These are phyloP conservation scores for Brachionus koreanus DNA, from an alignment of 1,140 invertebrate genomes.

Conservation along the genomic window DNA sequence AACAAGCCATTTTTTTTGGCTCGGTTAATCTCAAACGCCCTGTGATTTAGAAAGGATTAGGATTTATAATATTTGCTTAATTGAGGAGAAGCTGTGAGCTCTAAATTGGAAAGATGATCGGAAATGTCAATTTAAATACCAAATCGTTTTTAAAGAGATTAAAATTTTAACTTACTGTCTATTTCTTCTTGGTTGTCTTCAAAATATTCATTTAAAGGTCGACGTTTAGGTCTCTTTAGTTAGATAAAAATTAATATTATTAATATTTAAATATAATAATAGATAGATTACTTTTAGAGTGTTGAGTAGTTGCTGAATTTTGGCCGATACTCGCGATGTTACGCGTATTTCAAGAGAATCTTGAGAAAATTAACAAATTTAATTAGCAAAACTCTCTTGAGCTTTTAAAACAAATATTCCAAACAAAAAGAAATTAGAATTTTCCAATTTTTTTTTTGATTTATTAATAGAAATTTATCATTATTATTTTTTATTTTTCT, in stretches of 20 bases:
- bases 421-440: too few relatives aligned
- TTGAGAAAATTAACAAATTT: constrained; percentile 27
- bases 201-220: constrained; percentile 94
- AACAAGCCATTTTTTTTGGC: not conserved
- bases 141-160: not conserved
- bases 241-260: constrained; percentile 39
- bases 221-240: constrained; percentile 76
- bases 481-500: too few relatives aligned
- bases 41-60: constrained; percentile 1
- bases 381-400: not conserved
- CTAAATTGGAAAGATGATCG: not conserved
- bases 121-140: not conserved
- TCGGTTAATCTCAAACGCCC: constrained; percentile 5
- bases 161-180: constrained; percentile 64
- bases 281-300: constrained; percentile 76
- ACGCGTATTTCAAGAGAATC: constrained; percentile 64
- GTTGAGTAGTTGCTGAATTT: constrained; percentile 96
- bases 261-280: not conserved
- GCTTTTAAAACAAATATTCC: not conserved
- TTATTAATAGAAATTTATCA: too few relatives aligned
- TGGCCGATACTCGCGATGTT: constrained; percentile 84
- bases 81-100: constrained; percentile 2
- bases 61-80: not conserved
- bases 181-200: constrained; percentile 97
- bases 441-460: too few relatives aligned